Conservation (phyloP, 2,113 vertebrate species). For the Hyperoodon ampullatus region DNA sequence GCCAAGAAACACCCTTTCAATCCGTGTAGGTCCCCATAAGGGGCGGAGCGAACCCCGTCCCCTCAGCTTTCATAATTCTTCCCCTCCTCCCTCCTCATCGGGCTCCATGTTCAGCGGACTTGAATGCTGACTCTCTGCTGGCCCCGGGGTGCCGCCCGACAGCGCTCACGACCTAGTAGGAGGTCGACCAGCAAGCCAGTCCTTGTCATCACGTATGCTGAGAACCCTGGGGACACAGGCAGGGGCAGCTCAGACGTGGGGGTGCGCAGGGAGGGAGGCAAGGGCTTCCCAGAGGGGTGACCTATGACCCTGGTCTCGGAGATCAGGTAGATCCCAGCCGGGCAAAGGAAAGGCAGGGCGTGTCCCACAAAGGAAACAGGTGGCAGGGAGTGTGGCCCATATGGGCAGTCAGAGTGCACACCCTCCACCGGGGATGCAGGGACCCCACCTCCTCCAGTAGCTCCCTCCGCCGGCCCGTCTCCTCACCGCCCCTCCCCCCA, state of each 20-base stretch:
- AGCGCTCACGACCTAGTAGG: rapidly evolving
- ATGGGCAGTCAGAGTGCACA: rapidly evolving
- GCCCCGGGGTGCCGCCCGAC: rapidly evolving
- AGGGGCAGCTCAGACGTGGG: rapidly evolving
- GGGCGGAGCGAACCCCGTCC: rapidly evolving
- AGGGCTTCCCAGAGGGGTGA: neutral
- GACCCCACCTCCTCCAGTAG: rapidly evolving
- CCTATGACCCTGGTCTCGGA: neutral
- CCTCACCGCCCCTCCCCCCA: no score
- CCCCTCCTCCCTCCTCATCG: neutral
- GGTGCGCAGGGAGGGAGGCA: neutral
- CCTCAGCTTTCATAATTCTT: neutral
- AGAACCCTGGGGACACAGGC: neutral
- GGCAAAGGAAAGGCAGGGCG: neutral
- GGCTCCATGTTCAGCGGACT: neutral
- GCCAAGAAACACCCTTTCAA: neutral
- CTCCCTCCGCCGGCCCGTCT: rapidly evolving
- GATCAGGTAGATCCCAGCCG: neutral
- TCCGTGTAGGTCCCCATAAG: neutral
- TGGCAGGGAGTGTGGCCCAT: neutral
- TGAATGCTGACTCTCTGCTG: neutral
- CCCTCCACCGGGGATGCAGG: neutral
- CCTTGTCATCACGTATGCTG: rapidly evolving
- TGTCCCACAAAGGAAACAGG: neutral
- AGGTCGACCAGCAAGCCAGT: neutral